A percentile compares a stretch with the other conserved stretches of the same genome.
Conservation (phyloP, 2,888 invertebrate species). For the Danaus chrysippus region DNA sequence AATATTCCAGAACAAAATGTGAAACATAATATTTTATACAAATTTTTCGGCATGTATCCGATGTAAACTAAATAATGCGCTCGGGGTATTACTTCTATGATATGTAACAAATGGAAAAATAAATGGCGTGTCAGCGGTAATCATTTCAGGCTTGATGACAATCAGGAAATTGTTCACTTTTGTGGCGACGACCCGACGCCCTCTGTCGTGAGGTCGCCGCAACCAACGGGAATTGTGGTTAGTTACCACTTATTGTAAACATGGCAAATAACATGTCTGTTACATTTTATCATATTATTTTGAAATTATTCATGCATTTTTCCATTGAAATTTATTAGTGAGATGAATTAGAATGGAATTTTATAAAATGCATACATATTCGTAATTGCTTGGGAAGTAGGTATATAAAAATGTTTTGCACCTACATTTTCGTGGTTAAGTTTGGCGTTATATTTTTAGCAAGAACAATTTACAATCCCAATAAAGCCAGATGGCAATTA, state of each 20-base stretch:
- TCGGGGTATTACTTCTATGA: slow-evolving; percentile 10
- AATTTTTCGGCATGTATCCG: not conserved
- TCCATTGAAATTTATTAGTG: not conserved
- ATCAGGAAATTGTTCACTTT: slow-evolving; percentile 75
- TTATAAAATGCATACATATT: too few species aligned
- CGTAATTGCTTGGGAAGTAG: too few species aligned
- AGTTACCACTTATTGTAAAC: slow-evolving; percentile 7
- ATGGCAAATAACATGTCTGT: not conserved
- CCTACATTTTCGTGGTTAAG: too few species aligned
- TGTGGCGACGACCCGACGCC: slow-evolving; percentile 56
- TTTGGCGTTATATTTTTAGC: not conserved
- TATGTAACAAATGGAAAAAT: slow-evolving; percentile 64
- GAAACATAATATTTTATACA: too few species aligned
- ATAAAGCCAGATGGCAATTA: slow-evolving; percentile 38
- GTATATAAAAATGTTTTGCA: too few species aligned
- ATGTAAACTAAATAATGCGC: slow-evolving; percentile 11
- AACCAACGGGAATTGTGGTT: slow-evolving; percentile 36
- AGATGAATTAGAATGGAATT: too few species aligned
- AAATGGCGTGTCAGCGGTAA: slow-evolving; percentile 71
- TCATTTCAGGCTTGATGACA: slow-evolving; percentile 64
- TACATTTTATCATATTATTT: not conserved
- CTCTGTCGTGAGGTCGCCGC: slow-evolving; percentile 48
- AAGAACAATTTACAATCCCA: slow-evolving; percentile 9
- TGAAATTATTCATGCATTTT: not conserved
- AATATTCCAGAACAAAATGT: not conserved